Conservation (phyloP, 92 coral and sea anemone genomes). For the Galaxea fascicularis region DNA sequence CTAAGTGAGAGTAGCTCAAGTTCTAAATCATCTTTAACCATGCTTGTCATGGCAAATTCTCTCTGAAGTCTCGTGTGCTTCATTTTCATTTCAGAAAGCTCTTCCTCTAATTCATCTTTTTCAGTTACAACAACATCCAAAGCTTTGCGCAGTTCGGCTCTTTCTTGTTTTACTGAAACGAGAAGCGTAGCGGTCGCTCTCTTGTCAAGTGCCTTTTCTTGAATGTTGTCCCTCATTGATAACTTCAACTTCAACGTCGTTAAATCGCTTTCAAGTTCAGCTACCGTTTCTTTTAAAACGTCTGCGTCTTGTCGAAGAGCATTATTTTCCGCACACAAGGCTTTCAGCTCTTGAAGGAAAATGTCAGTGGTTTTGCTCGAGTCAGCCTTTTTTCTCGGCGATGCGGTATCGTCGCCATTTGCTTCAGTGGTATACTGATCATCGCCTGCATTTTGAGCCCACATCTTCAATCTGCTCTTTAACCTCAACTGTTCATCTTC, state of each 20-base stretch:
- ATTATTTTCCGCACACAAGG: slow-evolving; percentile 61
- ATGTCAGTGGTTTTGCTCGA: slow-evolving; percentile 13
- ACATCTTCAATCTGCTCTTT: slow-evolving; percentile 53
- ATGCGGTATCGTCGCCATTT: background rate
- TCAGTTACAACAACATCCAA: slow-evolving; percentile 67
- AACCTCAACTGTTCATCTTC: slow-evolving; percentile 79
- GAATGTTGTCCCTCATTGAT: slow-evolving; percentile 68
- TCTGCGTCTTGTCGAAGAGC: slow-evolving; percentile 69
- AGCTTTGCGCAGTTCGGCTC: slow-evolving; percentile 85
- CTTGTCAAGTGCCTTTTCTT: slow-evolving; percentile 59
- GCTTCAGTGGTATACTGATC: background rate
- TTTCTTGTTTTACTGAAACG: slow-evolving; percentile 85
- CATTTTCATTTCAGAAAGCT: slow-evolving; percentile 51
- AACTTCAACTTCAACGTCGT: slow-evolving; percentile 73
- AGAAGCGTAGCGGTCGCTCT: slow-evolving; percentile 75
- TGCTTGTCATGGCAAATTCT: slow-evolving; percentile 66
- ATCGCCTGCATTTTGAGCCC: slow-evolving; percentile 2
- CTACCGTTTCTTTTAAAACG: slow-evolving; percentile 62
- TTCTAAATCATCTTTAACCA: slow-evolving; percentile 71
- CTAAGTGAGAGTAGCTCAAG: slow-evolving; percentile 63
- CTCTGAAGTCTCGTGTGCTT: slow-evolving; percentile 68
- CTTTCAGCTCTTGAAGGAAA: slow-evolving; percentile 43
- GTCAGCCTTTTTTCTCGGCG: slow-evolving; percentile 15
- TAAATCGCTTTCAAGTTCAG: slow-evolving; percentile 70
- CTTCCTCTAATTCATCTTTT: slow-evolving; percentile 81